Evolutionary conservation across 2,113 vertebrate genomes (phyloP).

Genomic region (Prionailurus viverrinus): DNA sequence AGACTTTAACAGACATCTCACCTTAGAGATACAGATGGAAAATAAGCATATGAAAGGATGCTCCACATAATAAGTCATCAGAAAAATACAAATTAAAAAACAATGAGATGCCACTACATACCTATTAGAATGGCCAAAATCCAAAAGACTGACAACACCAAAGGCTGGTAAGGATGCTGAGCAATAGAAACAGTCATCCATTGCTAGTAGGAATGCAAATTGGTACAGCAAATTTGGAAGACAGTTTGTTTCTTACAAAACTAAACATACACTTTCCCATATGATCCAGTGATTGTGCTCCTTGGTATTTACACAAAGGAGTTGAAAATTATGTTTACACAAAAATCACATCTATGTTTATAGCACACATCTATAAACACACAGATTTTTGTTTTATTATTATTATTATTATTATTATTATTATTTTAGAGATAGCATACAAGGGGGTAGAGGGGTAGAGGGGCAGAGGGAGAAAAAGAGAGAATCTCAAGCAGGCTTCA

Average conservation of each 20-base stretch:
- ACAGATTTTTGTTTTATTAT: not conserved
- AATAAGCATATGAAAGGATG: not conserved
- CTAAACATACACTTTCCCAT: not conserved
- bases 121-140: not conserved
- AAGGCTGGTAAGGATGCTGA: not conserved
- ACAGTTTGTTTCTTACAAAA: not conserved
- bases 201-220: not conserved
- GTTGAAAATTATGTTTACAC: not conserved
- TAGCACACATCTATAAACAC: not conserved
- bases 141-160: not conserved
- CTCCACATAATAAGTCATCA: not conserved
- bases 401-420: no score
- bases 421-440: no score
- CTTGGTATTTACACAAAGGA: not conserved
- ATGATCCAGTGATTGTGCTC: not conserved
- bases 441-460: no score
- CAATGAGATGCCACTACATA: not conserved
- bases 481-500: no score
- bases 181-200: not conserved
- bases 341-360: not conserved
- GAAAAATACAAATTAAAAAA: not conserved
- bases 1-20: not conserved
- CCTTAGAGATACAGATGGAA: not conserved
- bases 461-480: no score
- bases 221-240: not conserved